Conservation (phyloP, 2,113 vertebrate genomes). For the Leptobrachium ailaonicum region DNA sequence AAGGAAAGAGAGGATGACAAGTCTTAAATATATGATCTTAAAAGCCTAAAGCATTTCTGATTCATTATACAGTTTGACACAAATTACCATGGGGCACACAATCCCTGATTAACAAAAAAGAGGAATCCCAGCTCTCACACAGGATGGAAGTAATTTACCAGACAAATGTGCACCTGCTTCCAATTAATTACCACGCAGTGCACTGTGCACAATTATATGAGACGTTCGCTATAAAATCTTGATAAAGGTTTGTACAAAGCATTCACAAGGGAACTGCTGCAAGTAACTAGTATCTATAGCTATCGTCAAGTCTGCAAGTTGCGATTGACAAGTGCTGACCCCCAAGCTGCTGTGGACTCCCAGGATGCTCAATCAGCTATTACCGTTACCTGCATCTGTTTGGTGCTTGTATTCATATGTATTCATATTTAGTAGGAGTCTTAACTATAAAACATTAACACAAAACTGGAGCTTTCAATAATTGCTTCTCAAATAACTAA, state of each 20-base stretch:
- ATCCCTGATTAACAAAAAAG: constrained; percentile 1
- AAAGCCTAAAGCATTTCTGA: constrained; percentile 38
- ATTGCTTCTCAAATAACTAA: no score
- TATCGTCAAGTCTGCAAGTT: background rate
- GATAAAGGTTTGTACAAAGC: constrained; percentile 13
- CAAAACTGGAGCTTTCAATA: no score
- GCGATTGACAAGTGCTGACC: background rate
- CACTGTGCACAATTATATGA: constrained; percentile 19
- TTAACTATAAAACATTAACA: no score
- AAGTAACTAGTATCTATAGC: constrained; percentile 17
- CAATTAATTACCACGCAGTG: constrained; percentile 35
- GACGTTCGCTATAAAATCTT: constrained; percentile 9
- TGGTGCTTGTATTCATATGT: no score
- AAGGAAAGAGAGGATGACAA: constrained; percentile 12
- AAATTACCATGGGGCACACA: constrained; percentile 39
- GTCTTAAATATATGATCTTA: constrained; percentile 21
- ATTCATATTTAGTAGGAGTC: no score
- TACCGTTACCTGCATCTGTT: no score
- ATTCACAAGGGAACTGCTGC: background rate
- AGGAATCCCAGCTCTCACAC: constrained; percentile 3
- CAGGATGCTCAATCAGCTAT: background rate
- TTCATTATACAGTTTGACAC: constrained; percentile 42
- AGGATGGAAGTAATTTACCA: constrained; percentile 32
- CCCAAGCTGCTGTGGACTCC: background rate
- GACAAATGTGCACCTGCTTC: constrained; percentile 40